phyloP scores from a whole-genome alignment of 2,113 vertebrate species.

The Malurus elegans region DNA sequence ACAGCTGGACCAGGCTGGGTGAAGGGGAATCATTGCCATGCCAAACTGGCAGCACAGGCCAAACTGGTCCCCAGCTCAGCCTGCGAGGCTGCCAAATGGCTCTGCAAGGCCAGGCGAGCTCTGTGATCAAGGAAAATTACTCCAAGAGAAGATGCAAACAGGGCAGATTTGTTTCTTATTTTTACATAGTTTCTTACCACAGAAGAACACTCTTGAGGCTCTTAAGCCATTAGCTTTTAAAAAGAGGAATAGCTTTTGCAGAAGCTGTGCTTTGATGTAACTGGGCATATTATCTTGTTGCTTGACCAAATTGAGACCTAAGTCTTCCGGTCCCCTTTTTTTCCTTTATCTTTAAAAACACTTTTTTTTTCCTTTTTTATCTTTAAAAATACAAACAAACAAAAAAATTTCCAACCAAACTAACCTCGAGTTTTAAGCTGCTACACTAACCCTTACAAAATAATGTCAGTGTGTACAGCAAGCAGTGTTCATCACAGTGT shows the following conservation, averaged over 20 bases:
- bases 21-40: background rate
- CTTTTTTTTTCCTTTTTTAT: background rate
- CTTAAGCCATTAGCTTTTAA: background rate
- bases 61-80: background rate
- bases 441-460: background rate
- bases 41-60: background rate
- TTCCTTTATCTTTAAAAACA: background rate
- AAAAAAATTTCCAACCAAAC: background rate
- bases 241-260: background rate
- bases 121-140: background rate
- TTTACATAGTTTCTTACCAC: background rate
- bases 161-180: background rate
- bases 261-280: background rate
- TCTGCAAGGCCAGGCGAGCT: background rate
- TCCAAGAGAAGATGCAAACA: background rate
- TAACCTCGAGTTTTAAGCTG: background rate
- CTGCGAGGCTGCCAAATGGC: background rate
- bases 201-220: background rate
- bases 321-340: rapidly evolving
- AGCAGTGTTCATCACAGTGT: background rate
- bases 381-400: background rate
- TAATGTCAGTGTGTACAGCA: background rate
- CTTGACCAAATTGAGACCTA: background rate
- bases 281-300: background rate
- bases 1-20: background rate